Evolutionary conservation across 2,113 vertebrate species (phyloP), one percentile per base, ranked within the genome.

Genomic region (Dasypus novemcinctus): DNA sequence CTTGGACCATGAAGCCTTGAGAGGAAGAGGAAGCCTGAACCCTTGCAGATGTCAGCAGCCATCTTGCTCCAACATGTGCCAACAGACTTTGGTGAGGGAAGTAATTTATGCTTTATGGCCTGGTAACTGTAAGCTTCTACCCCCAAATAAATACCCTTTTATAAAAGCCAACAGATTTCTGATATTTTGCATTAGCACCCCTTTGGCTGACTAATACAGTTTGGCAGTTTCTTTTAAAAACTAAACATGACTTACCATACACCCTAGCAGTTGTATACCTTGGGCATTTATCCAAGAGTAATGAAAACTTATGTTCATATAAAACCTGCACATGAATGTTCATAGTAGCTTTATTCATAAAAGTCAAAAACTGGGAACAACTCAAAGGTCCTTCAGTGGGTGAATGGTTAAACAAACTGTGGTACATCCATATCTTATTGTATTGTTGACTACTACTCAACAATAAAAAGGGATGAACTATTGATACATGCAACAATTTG

Each of bases 201-300:
- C n/a, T n/a, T n/a, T n/a, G n/a, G n/a, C n/a, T n/a, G n/a, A n/a
- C n/a, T n/a, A n/a, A n/a, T n/a, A n/a, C n/a, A 74, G 23, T 68
- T 78, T 69, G n/a, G 21, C 38, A 79, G 29, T 94, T 91, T 91
- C 83, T 93, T 86, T 57, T 49, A 91, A 93, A 93, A 91, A 89
- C 3, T 49, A 91, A 93, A 54, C 36, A 81, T 36, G 72, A 59
- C 7, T 63, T 87, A 78, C 49, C 87, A 86, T 71, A 84, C 64
- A 43, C 88, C 23, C 17, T 12, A 64, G 59, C 21, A 63, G 8
- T 90, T 64, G 11, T 79, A 83, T 17, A 54, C 38, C 11, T 52
- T 95, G 61, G 43, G 66, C 43, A 87, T 29, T 94, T 87, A 74
- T 84, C 66, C 31, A 23, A 79, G 81, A 83, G 71, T 94, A 87